These are phyloP conservation scores for Carassius gibelio DNA, from an alignment of 2,113 vertebrate genomes.

Conservation along the genomic window DNA sequence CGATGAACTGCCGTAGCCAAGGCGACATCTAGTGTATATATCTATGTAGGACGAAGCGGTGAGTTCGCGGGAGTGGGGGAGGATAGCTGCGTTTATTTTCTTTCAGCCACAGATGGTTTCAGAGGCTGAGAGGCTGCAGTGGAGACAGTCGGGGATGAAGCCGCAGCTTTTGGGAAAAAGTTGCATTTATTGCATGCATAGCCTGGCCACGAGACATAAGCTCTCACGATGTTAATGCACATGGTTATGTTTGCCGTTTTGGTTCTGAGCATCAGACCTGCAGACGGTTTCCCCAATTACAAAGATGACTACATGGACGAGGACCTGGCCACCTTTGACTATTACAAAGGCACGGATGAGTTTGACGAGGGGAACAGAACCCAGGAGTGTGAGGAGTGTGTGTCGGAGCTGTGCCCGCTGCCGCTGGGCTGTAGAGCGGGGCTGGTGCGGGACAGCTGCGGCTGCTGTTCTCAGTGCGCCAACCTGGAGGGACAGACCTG, in stretches of 20 bases:
- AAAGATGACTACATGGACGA: conserved; percentile 48
- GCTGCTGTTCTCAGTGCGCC: conserved; percentile 77
- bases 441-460: conserved; percentile 69
- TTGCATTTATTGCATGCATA: not conserved
- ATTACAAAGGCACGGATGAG: conserved; percentile 51
- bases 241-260: not conserved
- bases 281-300: conserved; percentile 50
- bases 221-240: not conserved
- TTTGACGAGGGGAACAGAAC: conserved; percentile 46
- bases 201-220: not conserved
- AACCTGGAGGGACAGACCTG: conserved; percentile 78
- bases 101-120: conserved; percentile 27
- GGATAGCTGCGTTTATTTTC: conserved; percentile 31
- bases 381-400: conserved; percentile 66
- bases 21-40: too few relatives aligned
- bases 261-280: conserved; percentile 7
- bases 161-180: not conserved
- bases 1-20: too few relatives aligned
- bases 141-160: not conserved
- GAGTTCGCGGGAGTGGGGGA: not conserved
- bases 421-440: conserved; percentile 72
- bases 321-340: conserved; percentile 58
- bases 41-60: not conserved
- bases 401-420: conserved; percentile 69
- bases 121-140: not conserved